These are phyloP conservation scores for Bombyx mandarina DNA, from an alignment of 1,140 invertebrate species.

Conservation along the genomic window DNA sequence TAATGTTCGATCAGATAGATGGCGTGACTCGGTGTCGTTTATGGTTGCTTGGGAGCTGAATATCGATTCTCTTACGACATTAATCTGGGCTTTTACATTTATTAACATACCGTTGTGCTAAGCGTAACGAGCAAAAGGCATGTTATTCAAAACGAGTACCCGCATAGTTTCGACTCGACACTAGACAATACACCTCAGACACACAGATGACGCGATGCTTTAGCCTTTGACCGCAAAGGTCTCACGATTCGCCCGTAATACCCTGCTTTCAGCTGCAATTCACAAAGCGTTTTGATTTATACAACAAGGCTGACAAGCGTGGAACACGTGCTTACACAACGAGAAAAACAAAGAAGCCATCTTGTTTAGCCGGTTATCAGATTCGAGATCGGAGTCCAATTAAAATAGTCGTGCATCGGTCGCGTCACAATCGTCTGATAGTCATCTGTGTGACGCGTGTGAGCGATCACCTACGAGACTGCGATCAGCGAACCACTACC, in stretches of 20 bases:
- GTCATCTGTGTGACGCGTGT: constrained; percentile 48
- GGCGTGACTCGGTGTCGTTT: constrained; percentile 68
- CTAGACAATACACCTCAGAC: constrained; percentile 21
- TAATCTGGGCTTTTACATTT: constrained; percentile 62
- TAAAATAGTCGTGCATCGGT: constrained; percentile 68
- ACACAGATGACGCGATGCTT: constrained; percentile 4
- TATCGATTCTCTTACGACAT: constrained; percentile 66
- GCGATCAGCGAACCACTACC: constrained; percentile 13
- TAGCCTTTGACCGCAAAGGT: constrained; percentile 24
- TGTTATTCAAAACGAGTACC: constrained; percentile 39
- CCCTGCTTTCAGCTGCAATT: no score
- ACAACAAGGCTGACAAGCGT: constrained; percentile 30
- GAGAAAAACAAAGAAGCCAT: constrained; percentile 52
- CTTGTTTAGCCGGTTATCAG: constrained; percentile 55
- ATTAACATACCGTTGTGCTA: constrained; percentile 59
- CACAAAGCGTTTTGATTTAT: constrained; percentile 1
- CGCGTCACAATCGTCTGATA: constrained; percentile 63
- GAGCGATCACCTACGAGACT: constrained; percentile 51
- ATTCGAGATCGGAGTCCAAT: constrained; percentile 60
- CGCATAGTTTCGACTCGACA: constrained; percentile 45
- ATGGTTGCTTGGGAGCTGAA: constrained; percentile 51
- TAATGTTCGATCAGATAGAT: constrained; percentile 65
- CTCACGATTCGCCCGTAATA: constrained; percentile 6
- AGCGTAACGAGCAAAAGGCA: constrained; percentile 45
- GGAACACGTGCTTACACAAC: constrained; percentile 49